Base-by-base conservation (phyloP, 2,888 invertebrate genomes). In the Lithophane ornitopus region DNA sequence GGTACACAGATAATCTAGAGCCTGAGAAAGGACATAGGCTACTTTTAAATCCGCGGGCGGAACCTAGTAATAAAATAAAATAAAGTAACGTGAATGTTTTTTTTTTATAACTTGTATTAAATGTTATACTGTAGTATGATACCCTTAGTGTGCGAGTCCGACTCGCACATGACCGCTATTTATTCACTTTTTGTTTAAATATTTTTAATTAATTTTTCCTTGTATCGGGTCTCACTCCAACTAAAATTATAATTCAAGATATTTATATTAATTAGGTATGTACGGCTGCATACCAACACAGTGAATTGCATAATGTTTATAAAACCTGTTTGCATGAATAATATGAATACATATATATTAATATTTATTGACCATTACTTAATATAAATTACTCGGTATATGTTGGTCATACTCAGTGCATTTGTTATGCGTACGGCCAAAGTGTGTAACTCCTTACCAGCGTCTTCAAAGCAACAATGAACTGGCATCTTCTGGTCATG, bases 291-390 rank as follows among this genome's bases (percentile, higher is more conserved):
- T 78, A 58, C 44, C 63, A n/a, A 58, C 49, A 59, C 2, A 3
- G 39, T 62, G 56, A 44, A 19, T 78, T 78, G 63, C 62, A 65
- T 59, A 39, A 78, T 52, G 22, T 59, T 63, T 22, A 52, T 14
- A 41, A 28, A 65, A 78, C 63, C 44, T 6, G 71, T 71, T 26
- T 44, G 26, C 34, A 26, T 70, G 34, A 49, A 58, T 70, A 26
- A 39, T 26, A 44, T 63, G 22, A 49, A 63, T 70, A 26, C 46
- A 75, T 74, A 63, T 70, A 26, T 54, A 75, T 74, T 19, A 26
- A 61, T 52, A 56, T 28, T 46, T n/a, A 46, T n/a, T 11, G 0
- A 34, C 22, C 14, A 28, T 56, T 52, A 49, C 46, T 22, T 49
- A 78, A 70, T 44, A 14, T 34, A 16, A 0, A 22, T 1, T n/a